Evolutionary conservation across 37 sponge, comb jelly and placozoan species (phyloP).

Genomic region (Amphimedon queenslandica): DNA sequence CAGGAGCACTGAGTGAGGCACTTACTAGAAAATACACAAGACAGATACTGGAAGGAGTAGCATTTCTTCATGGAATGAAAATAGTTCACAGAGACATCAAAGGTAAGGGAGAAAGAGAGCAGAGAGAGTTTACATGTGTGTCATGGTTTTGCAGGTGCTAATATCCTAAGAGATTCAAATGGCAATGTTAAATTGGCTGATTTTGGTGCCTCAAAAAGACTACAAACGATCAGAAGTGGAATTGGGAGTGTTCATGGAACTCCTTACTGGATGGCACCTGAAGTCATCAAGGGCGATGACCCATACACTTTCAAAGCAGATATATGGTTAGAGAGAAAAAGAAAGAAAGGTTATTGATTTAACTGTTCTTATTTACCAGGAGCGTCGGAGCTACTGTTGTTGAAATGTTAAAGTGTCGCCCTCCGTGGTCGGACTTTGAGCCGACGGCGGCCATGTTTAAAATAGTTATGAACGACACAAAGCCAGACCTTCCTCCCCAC

Average conservation of each 20-base stretch:
- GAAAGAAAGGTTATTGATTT: neutral
- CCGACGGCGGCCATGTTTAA: conserved; percentile 97
- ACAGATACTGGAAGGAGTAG: conserved; percentile 87
- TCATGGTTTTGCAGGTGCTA: conserved; percentile 55
- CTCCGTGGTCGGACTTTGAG: conserved; percentile 90
- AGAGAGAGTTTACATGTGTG: neutral
- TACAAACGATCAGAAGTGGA: conserved; percentile 82
- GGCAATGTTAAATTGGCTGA: conserved; percentile 94
- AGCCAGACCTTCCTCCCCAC: conserved; percentile 71
- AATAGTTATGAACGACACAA: conserved; percentile 69
- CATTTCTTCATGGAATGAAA: conserved; percentile 80
- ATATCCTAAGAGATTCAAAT: conserved; percentile 82
- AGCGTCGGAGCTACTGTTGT: conserved; percentile 86
- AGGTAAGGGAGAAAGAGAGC: conserved; percentile 15
- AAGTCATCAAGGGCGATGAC: conserved; percentile 81
- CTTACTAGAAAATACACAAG: conserved; percentile 83
- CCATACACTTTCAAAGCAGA: conserved; percentile 66
- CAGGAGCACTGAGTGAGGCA: conserved; percentile 81
- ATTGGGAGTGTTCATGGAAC: conserved; percentile 90
- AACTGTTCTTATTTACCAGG: conserved; percentile 15
- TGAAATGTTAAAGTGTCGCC: conserved; percentile 90
- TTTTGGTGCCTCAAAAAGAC: conserved; percentile 92
- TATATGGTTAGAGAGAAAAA: conserved; percentile 57
- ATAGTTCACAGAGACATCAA: conserved; percentile 94
- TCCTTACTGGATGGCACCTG: conserved; percentile 99